Conservation (phyloP, 2,888 invertebrate species). For the Alviniconcha strummeri region DNA sequence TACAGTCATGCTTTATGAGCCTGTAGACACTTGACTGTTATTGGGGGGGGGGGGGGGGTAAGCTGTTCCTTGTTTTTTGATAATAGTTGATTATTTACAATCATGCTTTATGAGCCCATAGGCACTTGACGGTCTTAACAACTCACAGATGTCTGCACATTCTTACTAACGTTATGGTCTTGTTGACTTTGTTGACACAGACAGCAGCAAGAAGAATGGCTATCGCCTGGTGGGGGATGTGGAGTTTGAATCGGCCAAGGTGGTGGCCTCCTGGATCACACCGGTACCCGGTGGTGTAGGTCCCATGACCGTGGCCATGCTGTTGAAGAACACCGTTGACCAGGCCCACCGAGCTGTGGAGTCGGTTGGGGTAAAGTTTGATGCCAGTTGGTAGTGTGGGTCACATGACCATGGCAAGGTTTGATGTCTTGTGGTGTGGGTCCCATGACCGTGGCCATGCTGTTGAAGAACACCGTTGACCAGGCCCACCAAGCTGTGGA, state of each 20-base stretch:
- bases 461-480: constrained; percentile 88
- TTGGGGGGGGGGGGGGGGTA: too few species aligned
- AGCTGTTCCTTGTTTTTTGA: too few species aligned
- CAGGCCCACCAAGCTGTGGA: constrained; percentile 78
- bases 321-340: constrained; percentile 88
- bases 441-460: constrained; percentile 98
- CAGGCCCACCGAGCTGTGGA: constrained; percentile 78
- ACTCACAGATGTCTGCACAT: too few species aligned
- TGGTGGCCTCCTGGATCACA: constrained; percentile 91
- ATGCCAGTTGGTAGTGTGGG: too few species aligned
- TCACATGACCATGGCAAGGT: too few species aligned
- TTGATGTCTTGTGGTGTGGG: constrained; percentile 86
- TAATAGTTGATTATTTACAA: too few species aligned
- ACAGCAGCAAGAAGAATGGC: constrained; percentile 78
- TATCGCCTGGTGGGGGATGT: constrained; percentile 96
- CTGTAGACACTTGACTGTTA: too few species aligned
- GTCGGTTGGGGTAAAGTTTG: constrained; percentile 42
- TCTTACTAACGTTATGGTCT: too few species aligned
- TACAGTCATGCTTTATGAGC: too few species aligned
- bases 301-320: constrained; percentile 98
- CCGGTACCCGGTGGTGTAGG: constrained; percentile 96
- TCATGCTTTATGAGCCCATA: too few species aligned
- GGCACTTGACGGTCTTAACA: too few species aligned
- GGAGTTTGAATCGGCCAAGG: constrained; percentile 82
- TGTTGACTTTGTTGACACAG: constrained; percentile 39